Evolutionary conservation across 2,888 invertebrate genomes (phyloP), one percentile per base, ranked within the genome.

Genomic region (Himalopsyche kuldschensis): DNA sequence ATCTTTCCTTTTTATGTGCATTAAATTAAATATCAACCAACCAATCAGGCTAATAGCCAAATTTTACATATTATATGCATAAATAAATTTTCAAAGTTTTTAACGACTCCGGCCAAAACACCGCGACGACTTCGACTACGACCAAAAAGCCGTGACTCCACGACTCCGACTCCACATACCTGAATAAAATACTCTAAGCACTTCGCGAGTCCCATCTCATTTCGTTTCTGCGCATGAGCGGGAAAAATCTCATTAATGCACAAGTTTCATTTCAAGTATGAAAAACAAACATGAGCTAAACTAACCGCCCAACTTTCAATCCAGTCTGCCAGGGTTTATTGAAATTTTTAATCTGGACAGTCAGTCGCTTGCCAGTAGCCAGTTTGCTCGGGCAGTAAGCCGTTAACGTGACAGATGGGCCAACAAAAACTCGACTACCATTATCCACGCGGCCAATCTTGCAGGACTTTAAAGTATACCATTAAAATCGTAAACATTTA

Each of bases 381-480:
- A 69, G 69, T 69, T 69, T 27, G 69, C 8, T 69, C 69, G 20
- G 69, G 69, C 30, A 30, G 69, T 69, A 69, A 69, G 69, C 48
- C 76, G 47, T 75, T 76, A 47, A 76, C 75, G 75, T 76, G 81
- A 46, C 76, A 78, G 78, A 81, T 76, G 81, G 69, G 76, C 46
- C 81, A 81, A 69, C 81, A 75, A 81, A 81, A 81, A 81, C 31
- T 35, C 81, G 32, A 75, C 76, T 76, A 69, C 46, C 75, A 76
- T 48, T 81, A 81, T 75, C 76, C 31, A 17, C 81, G 75, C 32
- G 32, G 35, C 75, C 81, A 46, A 81, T 81, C 81, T 81, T 48
- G 35, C 79, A 55, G 55, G 55, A 63, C 24, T 79, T 79, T 63
- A 55, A 79, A 48, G 63, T 63, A 79, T 79, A 55, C 79, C 79